Evolutionary conservation across 2,888 invertebrate genomes (phyloP), one percentile per base, ranked within the genome.

Genomic region (Sinopyrophorus schimmeli): DNA sequence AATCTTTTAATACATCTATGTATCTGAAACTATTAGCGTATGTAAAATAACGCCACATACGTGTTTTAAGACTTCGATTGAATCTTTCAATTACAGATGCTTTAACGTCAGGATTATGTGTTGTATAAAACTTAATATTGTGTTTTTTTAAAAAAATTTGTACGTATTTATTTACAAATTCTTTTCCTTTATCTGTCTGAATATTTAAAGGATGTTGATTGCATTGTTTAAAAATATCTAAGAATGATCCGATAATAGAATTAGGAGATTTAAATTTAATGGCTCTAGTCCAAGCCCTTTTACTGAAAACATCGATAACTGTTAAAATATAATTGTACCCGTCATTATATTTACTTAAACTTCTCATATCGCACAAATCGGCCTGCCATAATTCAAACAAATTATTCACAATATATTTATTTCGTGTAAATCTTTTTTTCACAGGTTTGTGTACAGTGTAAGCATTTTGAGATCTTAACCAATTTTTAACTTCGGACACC

Each of bases 1-100:
- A 23, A 3, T 54, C 31, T 18, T 54, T 49, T 27, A 68, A 40
- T 6, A 63, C 50, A 35, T 63, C 56, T 4, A 64, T 41, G 42
- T 65, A 69, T 4, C 54, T 47, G 7, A 47, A 53, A 1, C n/a
- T n/a, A n/a, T n/a, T n/a, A n/a, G 16, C 9, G 11, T 26, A n/a
- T n/a, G n/a, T n/a, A n/a, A n/a, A n/a, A n/a, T n/a, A n/a, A n/a
- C n/a, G n/a, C n/a, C n/a, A n/a, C n/a, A n/a, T n/a, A n/a, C n/a
- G n/a, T n/a, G n/a, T n/a, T n/a, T n/a, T n/a, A 6, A 24, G 24
- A 4, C n/a, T 32, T 32, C 32, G 4, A 32, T 32, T 32, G 9
- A 32, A 32, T 14, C 32, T 32, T 17, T 32, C 18, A 5, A 9
- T 26, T 9, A 26, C 26, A 6, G 26, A 6, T 6, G 26, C 26